Evolutionary conservation across 2,113 vertebrate species (phyloP).

Genomic region (Cichladusa arquata): DNA sequence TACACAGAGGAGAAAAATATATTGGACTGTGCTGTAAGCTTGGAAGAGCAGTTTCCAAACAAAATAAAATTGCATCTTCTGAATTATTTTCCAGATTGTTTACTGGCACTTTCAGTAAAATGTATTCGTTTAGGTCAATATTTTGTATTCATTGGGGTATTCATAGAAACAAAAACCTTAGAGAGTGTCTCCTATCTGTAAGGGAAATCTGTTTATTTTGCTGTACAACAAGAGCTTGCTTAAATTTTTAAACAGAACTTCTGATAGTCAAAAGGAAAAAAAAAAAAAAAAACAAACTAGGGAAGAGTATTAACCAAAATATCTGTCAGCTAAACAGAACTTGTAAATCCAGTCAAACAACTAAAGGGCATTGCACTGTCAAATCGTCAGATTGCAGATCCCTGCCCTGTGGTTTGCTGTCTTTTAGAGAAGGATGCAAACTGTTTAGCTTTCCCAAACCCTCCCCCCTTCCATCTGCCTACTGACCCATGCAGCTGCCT

Average conservation of each 20-base stretch:
- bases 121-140: slow-evolving; percentile 24
- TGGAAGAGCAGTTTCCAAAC: slow-evolving; percentile 16
- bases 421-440: slow-evolving; percentile 65
- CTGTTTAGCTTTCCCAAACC: slow-evolving; percentile 61
- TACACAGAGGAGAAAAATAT: neutral
- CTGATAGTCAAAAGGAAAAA: neutral
- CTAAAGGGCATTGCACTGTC: slow-evolving; percentile 56
- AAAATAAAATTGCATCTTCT: neutral
- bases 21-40: neutral
- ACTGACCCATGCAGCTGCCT: slow-evolving; percentile 75
- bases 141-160: slow-evolving; percentile 19
- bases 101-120: neutral
- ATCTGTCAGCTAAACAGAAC: slow-evolving; percentile 50
- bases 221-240: neutral
- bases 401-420: slow-evolving; percentile 64
- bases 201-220: slow-evolving; percentile 32
- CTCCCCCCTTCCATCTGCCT: slow-evolving; percentile 71
- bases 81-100: slow-evolving; percentile 28
- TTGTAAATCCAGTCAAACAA: slow-evolving; percentile 61
- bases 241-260: slow-evolving; percentile 42
- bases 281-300: neutral
- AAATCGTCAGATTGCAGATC: slow-evolving; percentile 66
- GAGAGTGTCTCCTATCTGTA: neutral
- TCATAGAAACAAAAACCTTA: neutral
- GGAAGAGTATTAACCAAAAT: slow-evolving; percentile 47